phyloP scores from a whole-genome alignment of 2,888 invertebrate species.

The Standfussiana lucernea region DNA sequence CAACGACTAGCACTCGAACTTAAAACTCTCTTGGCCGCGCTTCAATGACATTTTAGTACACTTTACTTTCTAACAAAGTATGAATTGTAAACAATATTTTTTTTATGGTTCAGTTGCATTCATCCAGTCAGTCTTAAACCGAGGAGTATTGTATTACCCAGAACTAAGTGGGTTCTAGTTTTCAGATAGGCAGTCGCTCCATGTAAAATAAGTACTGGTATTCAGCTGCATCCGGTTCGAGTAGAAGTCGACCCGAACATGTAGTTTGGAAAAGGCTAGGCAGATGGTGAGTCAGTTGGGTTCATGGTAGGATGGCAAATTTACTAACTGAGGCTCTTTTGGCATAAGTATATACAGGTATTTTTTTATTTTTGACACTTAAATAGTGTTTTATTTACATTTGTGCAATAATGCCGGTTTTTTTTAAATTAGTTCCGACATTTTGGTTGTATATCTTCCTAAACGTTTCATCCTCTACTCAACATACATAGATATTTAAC shows the following conservation, averaged over 20 bases:
- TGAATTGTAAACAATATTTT: slow-evolving; percentile 6
- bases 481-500: background rate
- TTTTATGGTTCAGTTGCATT: background rate
- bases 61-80: slow-evolving; percentile 67
- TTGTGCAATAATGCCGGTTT: too few relatives aligned
- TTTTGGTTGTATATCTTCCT: background rate
- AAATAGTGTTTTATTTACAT: too few relatives aligned
- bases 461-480: background rate
- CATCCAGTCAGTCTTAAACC: background rate
- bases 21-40: slow-evolving; percentile 44
- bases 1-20: slow-evolving; percentile 44
- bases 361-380: too few relatives aligned
- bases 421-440: background rate
- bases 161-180: background rate
- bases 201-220: background rate
- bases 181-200: background rate
- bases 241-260: background rate
- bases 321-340: background rate
- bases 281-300: background rate
- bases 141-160: background rate
- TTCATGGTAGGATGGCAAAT: background rate
- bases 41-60: slow-evolving; percentile 44
- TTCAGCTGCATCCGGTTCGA: background rate
- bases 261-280: background rate
- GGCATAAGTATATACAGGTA: too few relatives aligned